phyloP scores from a whole-genome alignment of 2,888 invertebrate species.

The Agrotis clavis region DNA sequence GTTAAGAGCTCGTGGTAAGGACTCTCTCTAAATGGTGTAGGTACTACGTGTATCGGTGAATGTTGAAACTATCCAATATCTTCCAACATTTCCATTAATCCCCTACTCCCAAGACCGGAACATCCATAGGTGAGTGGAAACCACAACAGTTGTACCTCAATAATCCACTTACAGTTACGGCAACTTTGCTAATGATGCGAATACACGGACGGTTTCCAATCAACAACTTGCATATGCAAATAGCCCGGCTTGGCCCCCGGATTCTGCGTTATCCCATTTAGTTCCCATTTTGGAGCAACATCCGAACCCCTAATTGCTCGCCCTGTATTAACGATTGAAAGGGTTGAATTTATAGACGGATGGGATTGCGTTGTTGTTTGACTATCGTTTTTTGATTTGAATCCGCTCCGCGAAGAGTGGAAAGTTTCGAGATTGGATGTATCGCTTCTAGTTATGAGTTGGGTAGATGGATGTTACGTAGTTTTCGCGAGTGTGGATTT shows the following conservation, averaged over 20 bases:
- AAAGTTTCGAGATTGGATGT: constrained; percentile 15
- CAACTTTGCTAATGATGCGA: constrained; percentile 68
- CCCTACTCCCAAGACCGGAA: constrained; percentile 14
- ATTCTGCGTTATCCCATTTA: constrained; percentile 71
- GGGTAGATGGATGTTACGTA: constrained; percentile 7
- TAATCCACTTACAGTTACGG: constrained; percentile 62
- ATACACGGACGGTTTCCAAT: constrained; percentile 70
- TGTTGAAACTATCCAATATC: neutral
- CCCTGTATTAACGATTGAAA: constrained; percentile 71
- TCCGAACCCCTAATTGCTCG: constrained; percentile 74
- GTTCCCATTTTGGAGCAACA: constrained; percentile 74
- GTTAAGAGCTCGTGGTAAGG: no score
- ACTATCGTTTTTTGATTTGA: constrained; percentile 53
- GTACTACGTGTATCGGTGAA: neutral
- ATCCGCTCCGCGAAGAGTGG: neutral
- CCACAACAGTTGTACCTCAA: constrained; percentile 60
- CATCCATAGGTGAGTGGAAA: constrained; percentile 44
- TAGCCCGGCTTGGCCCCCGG: constrained; percentile 62
- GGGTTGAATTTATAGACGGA: constrained; percentile 71
- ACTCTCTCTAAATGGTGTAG: no score
- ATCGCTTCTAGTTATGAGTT: constrained; percentile 26
- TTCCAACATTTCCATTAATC: constrained; percentile 23
- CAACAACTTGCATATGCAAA: constrained; percentile 73
- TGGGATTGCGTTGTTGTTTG: constrained; percentile 65
- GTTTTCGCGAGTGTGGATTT: constrained; percentile 11